Base-by-base conservation (phyloP, 2,113 vertebrate species). In the Planiliza haematocheilus region DNA sequence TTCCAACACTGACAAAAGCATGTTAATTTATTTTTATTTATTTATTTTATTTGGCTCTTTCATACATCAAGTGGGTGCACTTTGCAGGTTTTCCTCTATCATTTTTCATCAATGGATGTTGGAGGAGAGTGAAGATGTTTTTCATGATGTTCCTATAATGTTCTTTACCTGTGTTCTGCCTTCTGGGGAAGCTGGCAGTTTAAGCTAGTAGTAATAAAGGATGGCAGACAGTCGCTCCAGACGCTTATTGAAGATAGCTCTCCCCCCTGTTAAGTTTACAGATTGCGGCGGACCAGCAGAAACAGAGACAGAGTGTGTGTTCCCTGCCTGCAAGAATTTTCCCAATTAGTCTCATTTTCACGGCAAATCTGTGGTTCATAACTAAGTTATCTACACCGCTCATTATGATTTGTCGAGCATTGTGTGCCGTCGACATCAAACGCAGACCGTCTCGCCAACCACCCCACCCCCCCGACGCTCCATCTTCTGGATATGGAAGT, bases 381-480 rank as follows among this genome's bases (percentile, higher is more conserved):
- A 83, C 72, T 56, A 70, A 75, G 84, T 84, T 74, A 88, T 88
- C 82, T 84, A 85, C 78, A 85, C 80, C 68, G 60, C 52, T 89
- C 73, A 85, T 88, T 85, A 82, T 75, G 39, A 67, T 55, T 81
- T 82, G 48, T 39, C 8, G 16, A 71, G 73, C 64, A 62, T 83
- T 74, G 65, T 84, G 65, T 61, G 79, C 52, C 67, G 77, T 80
- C 64, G 73, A 64, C 82, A 78, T 86, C 79, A 87, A 82, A 83
- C 67, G 59, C 48, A 64, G 24, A 13, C 67, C 61, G 76, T 76
- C 60, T 78, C 9, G 24, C 24, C 24, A 30, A 30, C 24, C 24
- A 30, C 24, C 24, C 50, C 39, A 21, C 37, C 17, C 16, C 20
- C 30, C 16, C 8, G n/a, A n/a, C n/a, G n/a, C 37, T 38, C 51